phyloP scores from a whole-genome alignment of 2,888 invertebrate species.

The Nomada ruficornis region DNA sequence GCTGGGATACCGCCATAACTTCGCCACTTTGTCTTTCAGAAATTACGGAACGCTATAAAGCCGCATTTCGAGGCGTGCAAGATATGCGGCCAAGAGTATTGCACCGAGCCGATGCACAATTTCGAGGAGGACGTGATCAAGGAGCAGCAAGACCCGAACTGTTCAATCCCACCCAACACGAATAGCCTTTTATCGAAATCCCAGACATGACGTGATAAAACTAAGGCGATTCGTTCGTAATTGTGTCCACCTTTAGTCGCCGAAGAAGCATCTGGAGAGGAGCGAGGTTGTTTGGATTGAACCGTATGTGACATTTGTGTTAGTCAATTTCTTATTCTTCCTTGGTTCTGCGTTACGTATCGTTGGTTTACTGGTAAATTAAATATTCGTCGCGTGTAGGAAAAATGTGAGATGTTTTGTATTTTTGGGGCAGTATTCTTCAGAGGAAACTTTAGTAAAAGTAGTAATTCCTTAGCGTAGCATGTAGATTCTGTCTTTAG shows the following conservation, averaged over 20 bases:
- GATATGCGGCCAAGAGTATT: constrained; percentile 91
- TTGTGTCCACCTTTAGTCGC: neutral
- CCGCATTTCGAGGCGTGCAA: constrained; percentile 91
- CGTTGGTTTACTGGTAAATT: neutral
- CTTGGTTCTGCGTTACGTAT: neutral
- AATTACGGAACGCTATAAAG: constrained; percentile 90
- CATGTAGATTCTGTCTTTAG: too few species aligned
- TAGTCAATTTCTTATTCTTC: neutral
- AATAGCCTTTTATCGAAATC: constrained; percentile 54
- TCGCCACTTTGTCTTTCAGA: constrained; percentile 85
- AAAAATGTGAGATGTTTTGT: neutral
- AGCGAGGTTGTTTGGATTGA: neutral
- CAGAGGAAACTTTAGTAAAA: too few species aligned
- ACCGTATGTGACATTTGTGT: neutral
- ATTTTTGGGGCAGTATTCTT: too few species aligned
- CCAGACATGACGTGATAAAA: constrained; percentile 51
- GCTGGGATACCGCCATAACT: constrained; percentile 1
- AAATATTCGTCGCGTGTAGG: neutral
- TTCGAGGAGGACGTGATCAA: constrained; percentile 87
- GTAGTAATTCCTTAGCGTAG: too few species aligned
- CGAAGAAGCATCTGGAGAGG: neutral
- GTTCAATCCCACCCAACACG: constrained; percentile 76
- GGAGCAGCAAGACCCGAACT: constrained; percentile 84
- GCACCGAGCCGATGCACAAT: constrained; percentile 82
- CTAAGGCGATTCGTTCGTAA: neutral